Conservation (phyloP, 2,888 invertebrate genomes). For the Archips xylosteana region DNA sequence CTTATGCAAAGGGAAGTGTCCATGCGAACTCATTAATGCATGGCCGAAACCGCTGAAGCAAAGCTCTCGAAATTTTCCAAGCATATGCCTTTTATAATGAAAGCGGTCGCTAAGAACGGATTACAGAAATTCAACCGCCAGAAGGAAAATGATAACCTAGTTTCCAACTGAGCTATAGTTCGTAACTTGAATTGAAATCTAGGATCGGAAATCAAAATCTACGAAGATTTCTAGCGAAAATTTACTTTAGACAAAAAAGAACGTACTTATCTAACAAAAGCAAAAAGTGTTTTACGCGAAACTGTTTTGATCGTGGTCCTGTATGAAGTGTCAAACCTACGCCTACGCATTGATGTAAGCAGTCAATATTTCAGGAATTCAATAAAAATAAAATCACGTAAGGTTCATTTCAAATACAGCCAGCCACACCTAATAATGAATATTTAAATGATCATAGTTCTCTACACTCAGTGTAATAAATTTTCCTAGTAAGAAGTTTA, state of each 20-base stretch:
- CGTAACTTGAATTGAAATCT: constrained; percentile 10
- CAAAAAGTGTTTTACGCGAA: no score
- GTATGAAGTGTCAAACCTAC: no score
- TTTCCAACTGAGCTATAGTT: constrained; percentile 9
- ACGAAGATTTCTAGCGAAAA: constrained; percentile 4
- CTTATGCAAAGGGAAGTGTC: constrained; percentile 12
- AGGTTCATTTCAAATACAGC: no score
- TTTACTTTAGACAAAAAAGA: neutral
- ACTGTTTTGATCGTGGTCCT: no score
- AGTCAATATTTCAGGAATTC: no score
- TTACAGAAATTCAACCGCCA: constrained; percentile 29
- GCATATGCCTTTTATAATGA: constrained; percentile 33
- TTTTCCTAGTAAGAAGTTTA: no score
- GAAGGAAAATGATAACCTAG: constrained; percentile 25
- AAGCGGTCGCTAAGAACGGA: constrained; percentile 32
- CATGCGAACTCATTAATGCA: constrained; percentile 36
- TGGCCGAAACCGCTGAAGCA: constrained; percentile 22
- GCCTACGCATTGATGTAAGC: no score
- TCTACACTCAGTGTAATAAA: no score
- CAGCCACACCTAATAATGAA: no score
- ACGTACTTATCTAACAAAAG: no score
- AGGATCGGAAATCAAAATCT: neutral
- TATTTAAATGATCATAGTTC: no score
- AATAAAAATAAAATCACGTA: no score
- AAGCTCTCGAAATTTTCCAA: constrained; percentile 24